A percentile compares a stretch with the other conserved stretches of the same genome.
Evolutionary conservation across 2,113 vertebrate genomes (phyloP).

Genomic region (Stegastes partitus): DNA sequence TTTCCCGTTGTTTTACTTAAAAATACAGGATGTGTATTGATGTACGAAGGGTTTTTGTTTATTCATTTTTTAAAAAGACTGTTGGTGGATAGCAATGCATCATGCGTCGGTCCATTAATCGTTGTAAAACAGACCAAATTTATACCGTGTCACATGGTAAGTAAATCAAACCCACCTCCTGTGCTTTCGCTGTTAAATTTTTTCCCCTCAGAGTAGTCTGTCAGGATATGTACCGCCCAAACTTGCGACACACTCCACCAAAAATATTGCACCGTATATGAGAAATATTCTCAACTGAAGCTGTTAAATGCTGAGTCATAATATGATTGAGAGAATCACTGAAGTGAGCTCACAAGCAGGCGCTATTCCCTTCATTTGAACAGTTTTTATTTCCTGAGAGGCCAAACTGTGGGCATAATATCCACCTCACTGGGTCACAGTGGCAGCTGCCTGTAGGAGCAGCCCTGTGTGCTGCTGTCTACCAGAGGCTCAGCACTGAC

Average conservation of each 20-base stretch:
- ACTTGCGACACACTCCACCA: neutral
- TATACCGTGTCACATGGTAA: conserved; percentile 18
- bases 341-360: neutral
- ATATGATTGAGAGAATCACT: too few relatives aligned
- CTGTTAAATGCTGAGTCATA: neutral
- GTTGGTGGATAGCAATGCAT: too few relatives aligned
- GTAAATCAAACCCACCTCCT: conserved; percentile 36
- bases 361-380: neutral
- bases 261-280: neutral
- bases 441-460: conserved; percentile 49
- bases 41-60: neutral
- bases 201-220: neutral
- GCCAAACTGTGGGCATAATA: accelerated
- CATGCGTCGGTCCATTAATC: neutral
- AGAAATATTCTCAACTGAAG: accelerated
- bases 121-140: neutral
- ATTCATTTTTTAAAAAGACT: neutral
- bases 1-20: neutral
- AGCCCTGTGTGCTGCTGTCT: conserved; percentile 9
- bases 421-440: accelerated
- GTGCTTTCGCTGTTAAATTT: accelerated
- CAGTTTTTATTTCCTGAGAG: conserved; percentile 32
- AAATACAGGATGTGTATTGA: neutral
- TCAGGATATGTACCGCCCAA: conserved; percentile 3
- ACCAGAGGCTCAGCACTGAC: conserved; percentile 39